phyloP scores from a whole-genome alignment of 2,113 vertebrate species.

The Notothenia coriiceps region DNA sequence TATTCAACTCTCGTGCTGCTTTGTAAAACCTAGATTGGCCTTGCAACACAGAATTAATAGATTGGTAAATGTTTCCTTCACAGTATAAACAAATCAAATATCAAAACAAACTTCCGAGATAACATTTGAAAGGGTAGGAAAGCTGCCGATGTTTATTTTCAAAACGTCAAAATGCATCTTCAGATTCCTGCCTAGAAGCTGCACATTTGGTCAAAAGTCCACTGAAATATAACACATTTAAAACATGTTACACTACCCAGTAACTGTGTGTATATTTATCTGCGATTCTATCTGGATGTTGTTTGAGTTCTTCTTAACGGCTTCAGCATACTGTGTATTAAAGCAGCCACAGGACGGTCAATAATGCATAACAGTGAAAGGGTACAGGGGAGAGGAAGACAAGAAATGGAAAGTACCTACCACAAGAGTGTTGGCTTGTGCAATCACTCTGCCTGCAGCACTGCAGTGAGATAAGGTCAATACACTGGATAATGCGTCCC shows the following conservation, averaged over 20 bases:
- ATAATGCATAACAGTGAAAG: constrained; percentile 46
- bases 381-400: not conserved
- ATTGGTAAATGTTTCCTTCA: not conserved
- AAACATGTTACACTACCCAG: not conserved
- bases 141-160: not conserved
- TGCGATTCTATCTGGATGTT: not conserved
- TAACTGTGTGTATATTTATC: not conserved
- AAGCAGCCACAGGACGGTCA: constrained; percentile 19
- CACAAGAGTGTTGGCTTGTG: not conserved
- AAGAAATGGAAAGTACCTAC: not conserved
- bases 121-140: not conserved
- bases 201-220: not conserved
- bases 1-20: not conserved
- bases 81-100: not conserved
- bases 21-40: no score
- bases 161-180: not conserved
- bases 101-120: not conserved
- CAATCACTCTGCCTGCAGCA: not conserved
- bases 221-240: not conserved
- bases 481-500: not conserved
- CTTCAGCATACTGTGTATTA: constrained; percentile 1
- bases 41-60: not conserved
- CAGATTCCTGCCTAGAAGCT: not conserved
- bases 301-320: not conserved
- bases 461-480: constrained; percentile 2